phyloP scores from a whole-genome alignment of 30 jellyfish, hydroid and myxozoan genomes.

The Clytia hemisphaerica region DNA sequence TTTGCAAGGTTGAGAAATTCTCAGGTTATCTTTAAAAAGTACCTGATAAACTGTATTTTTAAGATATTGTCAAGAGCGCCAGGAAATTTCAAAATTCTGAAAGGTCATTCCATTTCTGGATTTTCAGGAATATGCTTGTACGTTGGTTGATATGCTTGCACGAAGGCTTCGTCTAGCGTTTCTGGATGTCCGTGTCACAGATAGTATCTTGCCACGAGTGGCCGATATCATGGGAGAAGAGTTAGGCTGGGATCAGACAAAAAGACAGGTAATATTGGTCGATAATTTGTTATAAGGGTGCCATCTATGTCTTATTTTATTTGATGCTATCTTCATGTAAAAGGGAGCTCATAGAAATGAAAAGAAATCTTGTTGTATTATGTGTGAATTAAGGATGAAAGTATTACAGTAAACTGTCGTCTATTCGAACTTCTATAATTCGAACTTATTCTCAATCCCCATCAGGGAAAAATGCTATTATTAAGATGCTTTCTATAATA shows the following conservation, averaged over 20 bases:
- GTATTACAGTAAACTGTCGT: no score
- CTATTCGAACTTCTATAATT: no score
- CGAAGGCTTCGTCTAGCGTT: slow-evolving; percentile 75
- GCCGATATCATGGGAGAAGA: slow-evolving; percentile 71
- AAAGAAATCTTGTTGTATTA: no score
- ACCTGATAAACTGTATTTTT: no score
- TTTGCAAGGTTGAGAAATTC: neutral
- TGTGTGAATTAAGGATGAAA: no score
- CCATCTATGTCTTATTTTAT: neutral
- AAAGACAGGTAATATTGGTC: slow-evolving; percentile 38
- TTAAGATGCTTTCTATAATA: no score
- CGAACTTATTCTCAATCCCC: no score
- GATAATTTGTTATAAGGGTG: neutral
- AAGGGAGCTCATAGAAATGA: neutral
- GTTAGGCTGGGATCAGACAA: slow-evolving; percentile 66
- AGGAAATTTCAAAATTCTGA: neutral
- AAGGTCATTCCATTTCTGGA: neutral
- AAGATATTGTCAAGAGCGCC: neutral
- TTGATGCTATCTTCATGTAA: neutral
- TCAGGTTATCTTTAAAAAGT: no score
- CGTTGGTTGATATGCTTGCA: slow-evolving; percentile 81
- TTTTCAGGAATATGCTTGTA: slow-evolving; percentile 82
- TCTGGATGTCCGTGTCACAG: slow-evolving; percentile 72
- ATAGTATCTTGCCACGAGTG: slow-evolving; percentile 57
- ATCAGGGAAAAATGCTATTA: no score